Evolutionary conservation across 2,113 vertebrate species (phyloP).

Genomic region (Caloenas nicobarica): DNA sequence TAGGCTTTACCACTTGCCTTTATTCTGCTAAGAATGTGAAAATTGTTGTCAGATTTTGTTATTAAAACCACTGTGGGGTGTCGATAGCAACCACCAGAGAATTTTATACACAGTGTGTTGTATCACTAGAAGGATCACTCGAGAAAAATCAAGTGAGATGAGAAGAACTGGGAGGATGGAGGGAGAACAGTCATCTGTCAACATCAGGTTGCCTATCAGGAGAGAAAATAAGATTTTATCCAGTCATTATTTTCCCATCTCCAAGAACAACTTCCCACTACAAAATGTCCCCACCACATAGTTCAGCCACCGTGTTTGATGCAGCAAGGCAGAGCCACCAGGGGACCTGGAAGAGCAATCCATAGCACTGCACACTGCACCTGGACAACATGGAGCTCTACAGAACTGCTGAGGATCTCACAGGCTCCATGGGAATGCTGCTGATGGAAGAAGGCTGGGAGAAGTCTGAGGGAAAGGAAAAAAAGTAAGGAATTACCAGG

Average conservation of each 20-base stretch:
- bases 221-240: not conserved
- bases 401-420: not conserved
- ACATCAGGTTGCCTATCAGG: not conserved
- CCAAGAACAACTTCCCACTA: not conserved
- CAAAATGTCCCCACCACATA: not conserved
- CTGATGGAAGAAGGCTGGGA: not conserved
- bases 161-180: not conserved
- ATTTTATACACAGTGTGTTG: not conserved
- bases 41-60: not conserved
- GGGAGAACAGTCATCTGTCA: not conserved
- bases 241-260: not conserved
- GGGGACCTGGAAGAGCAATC: not conserved
- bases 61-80: not conserved
- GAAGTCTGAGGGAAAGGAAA: not conserved
- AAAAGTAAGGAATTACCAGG: not conserved
- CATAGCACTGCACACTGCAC: not conserved
- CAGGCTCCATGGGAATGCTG: not conserved
- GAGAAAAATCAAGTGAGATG: not conserved
- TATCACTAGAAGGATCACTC: not conserved
- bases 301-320: not conserved
- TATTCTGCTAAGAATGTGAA: not conserved
- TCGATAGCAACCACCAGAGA: not conserved
- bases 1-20: not conserved
- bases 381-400: not conserved
- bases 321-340: fast-evolving